Evolutionary conservation across 1,140 invertebrate genomes (phyloP).

Genomic region (Charaxes varanes): DNA sequence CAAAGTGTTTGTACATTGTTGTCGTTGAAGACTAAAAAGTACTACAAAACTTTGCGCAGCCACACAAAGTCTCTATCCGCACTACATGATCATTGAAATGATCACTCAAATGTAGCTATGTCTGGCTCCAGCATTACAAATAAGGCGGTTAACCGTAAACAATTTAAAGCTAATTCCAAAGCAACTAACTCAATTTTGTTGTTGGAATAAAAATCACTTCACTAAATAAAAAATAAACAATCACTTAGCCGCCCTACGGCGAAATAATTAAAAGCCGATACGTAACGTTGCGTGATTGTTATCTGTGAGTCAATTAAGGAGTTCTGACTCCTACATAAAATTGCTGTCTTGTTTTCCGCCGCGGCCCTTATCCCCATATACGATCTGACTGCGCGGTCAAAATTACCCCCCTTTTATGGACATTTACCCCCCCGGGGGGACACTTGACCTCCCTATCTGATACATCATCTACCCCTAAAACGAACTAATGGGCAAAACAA

Average conservation of each 20-base stretch:
- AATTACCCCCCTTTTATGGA: constrained; percentile 67
- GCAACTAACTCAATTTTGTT: neutral
- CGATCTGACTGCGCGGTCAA: constrained; percentile 64
- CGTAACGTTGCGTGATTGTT: constrained; percentile 48
- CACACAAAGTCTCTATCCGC: too few species aligned
- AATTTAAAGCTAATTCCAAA: too few species aligned
- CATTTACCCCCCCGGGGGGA: constrained; percentile 64
- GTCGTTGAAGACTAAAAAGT: too few species aligned
- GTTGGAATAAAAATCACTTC: constrained; percentile 11
- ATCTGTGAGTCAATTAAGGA: constrained; percentile 67
- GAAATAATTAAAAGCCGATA: constrained; percentile 60
- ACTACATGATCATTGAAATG: too few species aligned
- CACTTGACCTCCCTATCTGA: constrained; percentile 69
- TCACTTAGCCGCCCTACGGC: constrained; percentile 25
- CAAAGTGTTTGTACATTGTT: too few species aligned
- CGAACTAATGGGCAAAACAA: constrained; percentile 62
- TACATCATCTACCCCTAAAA: constrained; percentile 70
- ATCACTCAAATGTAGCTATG: too few species aligned
- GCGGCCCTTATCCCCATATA: constrained; percentile 49
- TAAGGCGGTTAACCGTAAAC: too few species aligned
- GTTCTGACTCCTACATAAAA: constrained; percentile 61
- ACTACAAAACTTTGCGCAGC: too few species aligned
- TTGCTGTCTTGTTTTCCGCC: constrained; percentile 65
- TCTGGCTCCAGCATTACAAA: too few species aligned
- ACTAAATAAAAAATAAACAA: constrained; percentile 16